Conservation (phyloP, 2,113 vertebrate genomes). For the Chunga burmeisteri region DNA sequence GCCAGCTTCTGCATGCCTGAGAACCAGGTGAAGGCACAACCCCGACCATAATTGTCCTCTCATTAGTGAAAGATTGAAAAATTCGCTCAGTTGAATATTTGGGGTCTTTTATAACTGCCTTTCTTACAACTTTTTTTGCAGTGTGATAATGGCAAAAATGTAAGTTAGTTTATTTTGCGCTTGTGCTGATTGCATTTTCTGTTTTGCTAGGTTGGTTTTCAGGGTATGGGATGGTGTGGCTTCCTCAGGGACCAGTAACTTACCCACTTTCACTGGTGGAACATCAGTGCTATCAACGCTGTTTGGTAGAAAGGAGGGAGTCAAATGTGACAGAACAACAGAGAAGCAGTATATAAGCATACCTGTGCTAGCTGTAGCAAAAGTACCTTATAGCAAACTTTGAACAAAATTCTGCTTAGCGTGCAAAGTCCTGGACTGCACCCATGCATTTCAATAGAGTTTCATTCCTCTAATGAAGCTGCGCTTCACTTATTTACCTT, state of each 20-base stretch:
- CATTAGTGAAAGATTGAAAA: not conserved
- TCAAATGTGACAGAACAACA: not conserved
- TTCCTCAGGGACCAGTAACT: not conserved
- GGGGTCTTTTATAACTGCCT: not conserved
- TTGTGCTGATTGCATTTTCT: not conserved
- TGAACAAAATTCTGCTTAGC: not conserved
- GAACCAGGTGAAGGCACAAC: not conserved
- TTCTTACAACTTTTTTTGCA: not conserved
- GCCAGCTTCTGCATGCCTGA: not conserved
- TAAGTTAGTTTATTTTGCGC: not conserved
- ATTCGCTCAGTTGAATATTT: not conserved
- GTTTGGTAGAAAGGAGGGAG: not conserved
- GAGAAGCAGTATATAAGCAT: not conserved
- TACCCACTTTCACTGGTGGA: not conserved
- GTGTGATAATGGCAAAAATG: not conserved
- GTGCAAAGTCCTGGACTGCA: not conserved
- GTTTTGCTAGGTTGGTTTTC: not conserved
- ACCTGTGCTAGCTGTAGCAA: not conserved
- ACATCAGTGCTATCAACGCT: not conserved
- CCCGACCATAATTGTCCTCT: not conserved
- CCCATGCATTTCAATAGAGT: not conserved
- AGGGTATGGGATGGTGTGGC: not conserved
- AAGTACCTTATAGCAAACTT: not conserved
- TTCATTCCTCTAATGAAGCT: slow-evolving; percentile 12
- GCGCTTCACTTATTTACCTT: not conserved